Evolutionary conservation across 2,888 invertebrate genomes (phyloP).

Genomic region (Syritta pipiens): DNA sequence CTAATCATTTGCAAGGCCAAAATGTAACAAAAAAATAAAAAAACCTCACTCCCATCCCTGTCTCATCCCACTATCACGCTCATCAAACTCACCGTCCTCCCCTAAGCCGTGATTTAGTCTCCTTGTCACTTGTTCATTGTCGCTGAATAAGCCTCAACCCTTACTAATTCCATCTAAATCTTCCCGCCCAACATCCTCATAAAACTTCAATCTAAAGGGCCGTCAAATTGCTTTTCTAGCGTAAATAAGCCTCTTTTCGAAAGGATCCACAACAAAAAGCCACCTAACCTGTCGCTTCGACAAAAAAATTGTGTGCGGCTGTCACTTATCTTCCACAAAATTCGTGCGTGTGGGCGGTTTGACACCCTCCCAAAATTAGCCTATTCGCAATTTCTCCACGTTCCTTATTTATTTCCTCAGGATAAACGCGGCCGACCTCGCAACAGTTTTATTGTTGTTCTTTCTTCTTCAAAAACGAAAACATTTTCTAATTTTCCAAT

Average conservation of each 20-base stretch:
- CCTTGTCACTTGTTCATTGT: slow-evolving; percentile 7
- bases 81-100: too few relatives aligned
- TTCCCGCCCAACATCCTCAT: neutral
- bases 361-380: neutral
- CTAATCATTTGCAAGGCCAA: too few relatives aligned
- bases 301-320: too few relatives aligned
- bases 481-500: slow-evolving; percentile 11
- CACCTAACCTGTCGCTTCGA: slow-evolving; percentile 1
- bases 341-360: neutral
- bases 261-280: too few relatives aligned
- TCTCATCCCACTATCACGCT: too few relatives aligned
- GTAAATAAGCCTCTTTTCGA: slow-evolving; percentile 28
- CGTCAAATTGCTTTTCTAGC: slow-evolving; percentile 16
- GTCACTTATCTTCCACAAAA: neutral
- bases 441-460: slow-evolving; percentile 34
- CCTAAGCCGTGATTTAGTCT: too few relatives aligned
- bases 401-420: slow-evolving; percentile 8
- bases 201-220: neutral
- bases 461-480: slow-evolving; percentile 31
- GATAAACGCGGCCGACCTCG: neutral
- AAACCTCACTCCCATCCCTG: too few relatives aligned
- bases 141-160: neutral
- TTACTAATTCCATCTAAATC: slow-evolving; percentile 22
- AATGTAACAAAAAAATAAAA: too few relatives aligned
- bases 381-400: slow-evolving; percentile 42